Conservation (phyloP, 1,140 invertebrate species). For the Dendrolimus punctatus region DNA sequence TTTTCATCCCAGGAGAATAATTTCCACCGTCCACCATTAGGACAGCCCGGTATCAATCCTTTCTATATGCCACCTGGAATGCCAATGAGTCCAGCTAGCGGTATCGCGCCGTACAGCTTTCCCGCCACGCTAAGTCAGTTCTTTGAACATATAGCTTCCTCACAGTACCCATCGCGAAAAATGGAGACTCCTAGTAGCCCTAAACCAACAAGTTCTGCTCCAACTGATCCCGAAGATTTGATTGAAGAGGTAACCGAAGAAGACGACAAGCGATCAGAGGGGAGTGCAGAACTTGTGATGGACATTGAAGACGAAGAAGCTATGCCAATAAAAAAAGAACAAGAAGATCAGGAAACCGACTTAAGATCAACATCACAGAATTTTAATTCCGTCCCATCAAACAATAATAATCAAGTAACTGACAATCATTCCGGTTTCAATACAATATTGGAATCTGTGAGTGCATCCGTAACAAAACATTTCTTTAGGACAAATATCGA, state of each 20-base stretch:
- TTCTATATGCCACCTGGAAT: conserved; percentile 74
- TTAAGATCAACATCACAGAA: conserved; percentile 23
- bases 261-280: conserved; percentile 67
- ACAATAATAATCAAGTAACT: conserved; percentile 29
- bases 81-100: conserved; percentile 62
- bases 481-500: conserved; percentile 79
- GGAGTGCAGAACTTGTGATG: conserved; percentile 76
- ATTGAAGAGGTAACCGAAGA: conserved; percentile 73
- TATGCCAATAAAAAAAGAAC: conserved; percentile 63
- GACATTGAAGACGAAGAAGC: conserved; percentile 76
- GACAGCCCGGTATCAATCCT: conserved; percentile 71
- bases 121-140: conserved; percentile 76
- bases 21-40: conserved; percentile 56
- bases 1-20: conserved; percentile 62
- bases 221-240: conserved; percentile 60
- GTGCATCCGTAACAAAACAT: conserved; percentile 83
- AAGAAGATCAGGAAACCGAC: conserved; percentile 36
- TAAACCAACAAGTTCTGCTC: conserved; percentile 32
- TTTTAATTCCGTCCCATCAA: conserved; percentile 42
- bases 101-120: conserved; percentile 75
- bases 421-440: conserved; percentile 73
- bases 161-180: conserved; percentile 64
- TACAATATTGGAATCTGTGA: conserved; percentile 83
- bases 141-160: conserved; percentile 74
- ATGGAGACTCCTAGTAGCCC: conserved; percentile 46